These are phyloP conservation scores for Alloscopus bannaensis DNA, from an alignment of 2,888 invertebrate genomes.

Conservation along the genomic window DNA sequence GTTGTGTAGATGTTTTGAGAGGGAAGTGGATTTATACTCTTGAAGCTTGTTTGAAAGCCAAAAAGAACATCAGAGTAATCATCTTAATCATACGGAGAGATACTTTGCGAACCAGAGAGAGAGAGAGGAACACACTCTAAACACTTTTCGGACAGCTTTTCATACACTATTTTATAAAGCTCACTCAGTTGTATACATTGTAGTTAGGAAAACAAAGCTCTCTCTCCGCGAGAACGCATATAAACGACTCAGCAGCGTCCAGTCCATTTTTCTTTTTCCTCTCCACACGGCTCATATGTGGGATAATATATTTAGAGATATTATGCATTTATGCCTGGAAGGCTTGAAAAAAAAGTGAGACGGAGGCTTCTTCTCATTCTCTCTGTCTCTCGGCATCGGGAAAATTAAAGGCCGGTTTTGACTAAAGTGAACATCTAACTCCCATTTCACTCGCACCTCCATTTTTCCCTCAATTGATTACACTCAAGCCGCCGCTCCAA, in stretches of 20 bases:
- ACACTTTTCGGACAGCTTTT: too few species aligned
- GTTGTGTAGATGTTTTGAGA: too few species aligned
- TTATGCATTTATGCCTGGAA: constrained; percentile 52
- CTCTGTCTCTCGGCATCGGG: constrained; percentile 59
- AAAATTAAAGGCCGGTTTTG: constrained; percentile 73
- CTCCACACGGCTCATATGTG: constrained; percentile 22
- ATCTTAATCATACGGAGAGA: too few species aligned
- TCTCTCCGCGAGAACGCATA: not conserved
- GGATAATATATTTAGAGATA: constrained; percentile 39
- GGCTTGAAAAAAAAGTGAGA: constrained; percentile 38
- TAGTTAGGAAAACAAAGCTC: not conserved
- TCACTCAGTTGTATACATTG: not conserved
- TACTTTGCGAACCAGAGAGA: too few species aligned
- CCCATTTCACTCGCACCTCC: constrained; percentile 73
- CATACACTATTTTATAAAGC: too few species aligned
- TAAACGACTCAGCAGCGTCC: not conserved
- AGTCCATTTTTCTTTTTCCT: not conserved
- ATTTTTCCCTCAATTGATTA: constrained; percentile 74
- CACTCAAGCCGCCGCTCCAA: constrained; percentile 71
- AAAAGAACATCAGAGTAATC: too few species aligned
- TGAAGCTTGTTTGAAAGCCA: too few species aligned
- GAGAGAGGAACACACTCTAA: too few species aligned
- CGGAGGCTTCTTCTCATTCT: too few species aligned
- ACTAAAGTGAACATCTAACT: constrained; percentile 73
- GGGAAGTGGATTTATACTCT: too few species aligned